A percentile compares a stretch with the other conserved stretches of the same genome.
Conservation (phyloP, 2,797 vertebrate species). For the Sebastiscus albofasciatus region DNA sequence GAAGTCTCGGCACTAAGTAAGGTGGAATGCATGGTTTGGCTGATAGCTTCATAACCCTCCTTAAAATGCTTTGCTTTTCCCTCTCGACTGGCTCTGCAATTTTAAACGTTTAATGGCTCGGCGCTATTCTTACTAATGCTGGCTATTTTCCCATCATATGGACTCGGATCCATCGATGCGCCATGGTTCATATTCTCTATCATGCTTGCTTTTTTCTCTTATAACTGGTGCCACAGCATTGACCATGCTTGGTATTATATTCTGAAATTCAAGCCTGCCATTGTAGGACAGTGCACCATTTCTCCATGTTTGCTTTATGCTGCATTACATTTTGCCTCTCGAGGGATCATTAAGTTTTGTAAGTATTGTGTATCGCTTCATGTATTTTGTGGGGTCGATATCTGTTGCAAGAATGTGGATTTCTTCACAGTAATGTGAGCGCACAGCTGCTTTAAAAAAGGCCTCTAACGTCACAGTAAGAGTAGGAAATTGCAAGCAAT, state of each 20-base stretch:
- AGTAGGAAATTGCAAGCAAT: conserved; percentile 40
- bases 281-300: conserved; percentile 12
- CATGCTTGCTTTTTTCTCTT: conserved; percentile 14
- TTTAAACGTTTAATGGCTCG: conserved; percentile 61
- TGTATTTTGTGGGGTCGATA: neutral
- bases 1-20: conserved; percentile 19
- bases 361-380: neutral
- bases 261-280: conserved; percentile 6
- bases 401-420: neutral
- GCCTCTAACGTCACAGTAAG: conserved; percentile 24
- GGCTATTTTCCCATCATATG: conserved; percentile 48
- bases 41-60: conserved; percentile 54
- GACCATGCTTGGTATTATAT: conserved; percentile 17
- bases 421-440: conserved; percentile 18
- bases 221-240: conserved; percentile 14
- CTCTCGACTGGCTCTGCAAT: conserved; percentile 45
- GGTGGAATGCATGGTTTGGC: conserved; percentile 48
- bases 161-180: conserved; percentile 28
- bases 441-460: neutral
- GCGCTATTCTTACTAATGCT: conserved; percentile 60
- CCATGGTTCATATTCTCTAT: conserved; percentile 41
- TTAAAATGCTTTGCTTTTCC: conserved; percentile 56
- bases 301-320: conserved; percentile 33
- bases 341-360: conserved; percentile 18
- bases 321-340: conserved; percentile 16